phyloP scores from a whole-genome alignment of 2,797 vertebrate species.

The Tokudaia tokunoshimensis region DNA sequence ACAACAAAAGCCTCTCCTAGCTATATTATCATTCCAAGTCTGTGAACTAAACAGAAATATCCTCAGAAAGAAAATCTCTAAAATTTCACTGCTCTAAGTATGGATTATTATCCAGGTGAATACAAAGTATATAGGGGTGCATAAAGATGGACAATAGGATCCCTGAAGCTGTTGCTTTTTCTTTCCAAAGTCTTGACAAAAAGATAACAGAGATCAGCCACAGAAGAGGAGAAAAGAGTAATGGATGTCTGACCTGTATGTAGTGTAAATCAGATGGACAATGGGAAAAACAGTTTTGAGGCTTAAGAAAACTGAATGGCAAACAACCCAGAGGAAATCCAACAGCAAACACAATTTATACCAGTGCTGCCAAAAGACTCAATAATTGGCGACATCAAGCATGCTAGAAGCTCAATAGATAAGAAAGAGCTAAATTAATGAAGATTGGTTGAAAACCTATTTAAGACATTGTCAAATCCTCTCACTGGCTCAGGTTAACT shows the following conservation, averaged over 20 bases:
- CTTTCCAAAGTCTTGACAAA: conserved; percentile 25
- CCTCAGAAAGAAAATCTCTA: conserved; percentile 40
- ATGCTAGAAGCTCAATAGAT: background rate
- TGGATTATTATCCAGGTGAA: background rate
- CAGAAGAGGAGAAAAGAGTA: background rate
- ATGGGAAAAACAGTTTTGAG: background rate
- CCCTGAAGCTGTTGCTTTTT: background rate
- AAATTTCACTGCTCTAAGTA: background rate
- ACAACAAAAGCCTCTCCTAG: background rate
- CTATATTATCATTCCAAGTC: background rate
- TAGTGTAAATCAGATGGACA: background rate
- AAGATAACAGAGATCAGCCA: background rate
- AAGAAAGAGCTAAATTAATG: conserved; percentile 49
- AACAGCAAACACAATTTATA: conserved; percentile 28
- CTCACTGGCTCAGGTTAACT: background rate
- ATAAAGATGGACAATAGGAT: background rate
- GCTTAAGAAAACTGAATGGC: conserved; percentile 31
- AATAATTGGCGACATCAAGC: background rate
- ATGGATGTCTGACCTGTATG: background rate
- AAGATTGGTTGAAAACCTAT: conserved; percentile 39
- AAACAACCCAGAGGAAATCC: background rate
- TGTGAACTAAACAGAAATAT: conserved; percentile 4
- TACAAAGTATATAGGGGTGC: background rate
- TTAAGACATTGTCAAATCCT: conserved; percentile 54
- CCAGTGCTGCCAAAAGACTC: conserved; percentile 2